phyloP scores from a whole-genome alignment of 2,888 invertebrate genomes.

The Apamea crenata region DNA sequence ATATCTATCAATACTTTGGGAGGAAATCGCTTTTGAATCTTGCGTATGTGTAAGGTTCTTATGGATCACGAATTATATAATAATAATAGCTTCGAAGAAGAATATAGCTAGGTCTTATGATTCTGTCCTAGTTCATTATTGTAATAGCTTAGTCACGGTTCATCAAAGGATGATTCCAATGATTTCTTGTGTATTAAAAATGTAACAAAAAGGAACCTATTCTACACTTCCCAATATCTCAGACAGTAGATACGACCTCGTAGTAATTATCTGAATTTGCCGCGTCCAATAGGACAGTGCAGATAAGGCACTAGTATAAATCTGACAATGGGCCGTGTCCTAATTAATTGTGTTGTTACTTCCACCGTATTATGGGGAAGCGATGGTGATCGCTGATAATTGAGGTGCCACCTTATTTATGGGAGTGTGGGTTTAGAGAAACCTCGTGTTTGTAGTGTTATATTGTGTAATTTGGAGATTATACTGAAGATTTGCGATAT shows the following conservation, averaged over 20 bases:
- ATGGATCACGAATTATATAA: background rate
- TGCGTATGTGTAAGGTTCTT: background rate
- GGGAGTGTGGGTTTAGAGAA: conserved; percentile 30
- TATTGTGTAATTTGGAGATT: conserved; percentile 9
- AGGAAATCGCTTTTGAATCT: background rate
- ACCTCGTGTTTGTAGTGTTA: conserved; percentile 26
- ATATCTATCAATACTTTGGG: background rate
- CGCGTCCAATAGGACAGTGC: conserved; percentile 69
- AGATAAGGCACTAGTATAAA: conserved; percentile 74
- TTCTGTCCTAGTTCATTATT: background rate
- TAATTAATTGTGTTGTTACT: conserved; percentile 79
- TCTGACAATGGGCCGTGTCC: conserved; percentile 74
- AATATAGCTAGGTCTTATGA: background rate
- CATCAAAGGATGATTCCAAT: background rate
- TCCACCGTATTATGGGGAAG: conserved; percentile 70
- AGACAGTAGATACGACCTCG: conserved; percentile 44
- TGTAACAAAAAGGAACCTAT: background rate
- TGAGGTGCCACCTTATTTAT: conserved; percentile 52
- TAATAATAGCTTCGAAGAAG: background rate
- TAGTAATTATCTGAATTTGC: conserved; percentile 73
- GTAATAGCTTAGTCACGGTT: background rate
- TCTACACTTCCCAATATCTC: conserved; percentile 35
- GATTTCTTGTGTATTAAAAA: background rate
- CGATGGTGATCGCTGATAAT: conserved; percentile 68
- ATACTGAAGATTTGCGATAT: background rate